phyloP scores from a whole-genome alignment of 2,113 vertebrate species.

The Donacobius atricapilla region DNA sequence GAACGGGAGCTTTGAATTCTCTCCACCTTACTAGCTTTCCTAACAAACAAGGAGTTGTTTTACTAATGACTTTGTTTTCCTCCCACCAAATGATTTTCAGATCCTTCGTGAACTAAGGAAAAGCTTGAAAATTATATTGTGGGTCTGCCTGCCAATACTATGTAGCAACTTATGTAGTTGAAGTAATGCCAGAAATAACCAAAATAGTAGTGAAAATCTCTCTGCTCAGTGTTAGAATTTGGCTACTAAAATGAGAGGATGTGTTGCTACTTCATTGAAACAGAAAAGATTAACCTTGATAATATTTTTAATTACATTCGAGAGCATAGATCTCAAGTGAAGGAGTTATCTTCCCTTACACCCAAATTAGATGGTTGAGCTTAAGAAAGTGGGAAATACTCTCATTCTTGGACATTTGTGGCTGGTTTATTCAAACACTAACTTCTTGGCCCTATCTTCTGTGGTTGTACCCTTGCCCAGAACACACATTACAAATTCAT shows the following conservation, averaged over 20 bases:
- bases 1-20: neutral
- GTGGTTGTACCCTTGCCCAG: fast-evolving
- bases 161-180: neutral
- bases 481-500: neutral
- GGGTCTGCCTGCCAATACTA: neutral
- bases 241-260: neutral
- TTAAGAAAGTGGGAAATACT: neutral
- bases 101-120: neutral
- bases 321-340: neutral
- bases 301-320: neutral
- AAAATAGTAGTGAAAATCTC: neutral
- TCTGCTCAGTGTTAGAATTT: neutral
- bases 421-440: neutral
- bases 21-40: neutral
- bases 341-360: neutral
- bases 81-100: neutral
- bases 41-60: fast-evolving
- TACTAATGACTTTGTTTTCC: neutral
- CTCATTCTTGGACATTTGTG: neutral
- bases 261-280: neutral
- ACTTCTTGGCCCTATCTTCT: neutral
- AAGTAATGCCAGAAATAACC: neutral
- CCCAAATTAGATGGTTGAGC: neutral
- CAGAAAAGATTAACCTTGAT: neutral
- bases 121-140: neutral